Conservation (phyloP, 2,113 vertebrate genomes). For the Odontophorus gujanensis region DNA sequence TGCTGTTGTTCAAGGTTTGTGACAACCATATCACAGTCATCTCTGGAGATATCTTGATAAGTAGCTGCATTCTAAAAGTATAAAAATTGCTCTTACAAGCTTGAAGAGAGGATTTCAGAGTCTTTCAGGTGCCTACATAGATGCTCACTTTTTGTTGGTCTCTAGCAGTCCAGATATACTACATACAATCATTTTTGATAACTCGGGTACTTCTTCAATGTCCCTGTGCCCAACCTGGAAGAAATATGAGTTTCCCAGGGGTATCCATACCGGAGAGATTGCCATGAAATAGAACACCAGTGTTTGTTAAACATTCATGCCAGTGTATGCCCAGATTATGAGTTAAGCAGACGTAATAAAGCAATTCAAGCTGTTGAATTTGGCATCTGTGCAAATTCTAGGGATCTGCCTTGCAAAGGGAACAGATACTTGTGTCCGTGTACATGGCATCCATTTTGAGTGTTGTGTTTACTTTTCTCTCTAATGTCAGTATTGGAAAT, state of each 20-base stretch:
- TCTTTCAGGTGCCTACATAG: not conserved
- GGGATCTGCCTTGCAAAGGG: not conserved
- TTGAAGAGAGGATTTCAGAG: not conserved
- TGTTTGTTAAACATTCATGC: not conserved
- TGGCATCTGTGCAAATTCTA: not conserved
- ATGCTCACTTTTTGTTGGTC: not conserved
- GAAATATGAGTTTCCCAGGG: not conserved
- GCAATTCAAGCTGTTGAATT: not conserved
- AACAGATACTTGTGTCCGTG: not conserved
- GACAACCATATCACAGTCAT: not conserved
- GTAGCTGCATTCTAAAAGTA: not conserved
- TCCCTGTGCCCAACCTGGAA: not conserved
- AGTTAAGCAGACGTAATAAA: not conserved
- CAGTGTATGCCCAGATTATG: not conserved
- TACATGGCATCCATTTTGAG: not conserved
- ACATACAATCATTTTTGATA: not conserved
- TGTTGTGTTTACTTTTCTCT: not conserved
- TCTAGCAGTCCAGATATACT: not conserved
- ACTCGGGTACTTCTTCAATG: not conserved
- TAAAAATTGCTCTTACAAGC: not conserved
- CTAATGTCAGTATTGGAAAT: not conserved
- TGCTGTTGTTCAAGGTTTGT: not conserved
- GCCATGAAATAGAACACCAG: not conserved
- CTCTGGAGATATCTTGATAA: not conserved
- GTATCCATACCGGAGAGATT: not conserved